These are phyloP conservation scores for Acanthopagrus latus DNA, from an alignment of 2,797 vertebrate genomes.

Conservation along the genomic window DNA sequence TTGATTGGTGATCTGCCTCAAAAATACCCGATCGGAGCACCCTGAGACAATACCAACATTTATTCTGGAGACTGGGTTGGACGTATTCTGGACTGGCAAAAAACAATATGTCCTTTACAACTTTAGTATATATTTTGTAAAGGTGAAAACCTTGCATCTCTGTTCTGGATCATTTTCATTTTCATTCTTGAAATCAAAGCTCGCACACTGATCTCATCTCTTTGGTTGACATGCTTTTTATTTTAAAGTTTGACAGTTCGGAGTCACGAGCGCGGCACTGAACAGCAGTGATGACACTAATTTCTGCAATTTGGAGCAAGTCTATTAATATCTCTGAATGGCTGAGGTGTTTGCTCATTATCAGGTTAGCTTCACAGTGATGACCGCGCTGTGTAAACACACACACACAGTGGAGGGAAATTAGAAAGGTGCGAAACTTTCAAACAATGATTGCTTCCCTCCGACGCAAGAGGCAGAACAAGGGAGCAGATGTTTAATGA, in stretches of 20 bases:
- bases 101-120: not conserved
- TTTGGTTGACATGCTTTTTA: too few relatives aligned
- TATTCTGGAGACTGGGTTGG: too few relatives aligned
- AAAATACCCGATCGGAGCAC: too few relatives aligned
- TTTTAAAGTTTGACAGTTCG: not conserved
- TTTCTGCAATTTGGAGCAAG: constrained; percentile 15
- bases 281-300: not conserved
- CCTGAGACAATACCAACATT: too few relatives aligned
- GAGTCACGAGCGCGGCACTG: not conserved
- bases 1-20: too few relatives aligned
- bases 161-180: not conserved
- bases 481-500: constrained; percentile 76
- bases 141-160: not conserved
- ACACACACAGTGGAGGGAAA: constrained; percentile 27
- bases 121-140: not conserved
- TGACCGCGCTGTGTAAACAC: constrained; percentile 40
- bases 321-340: constrained; percentile 32
- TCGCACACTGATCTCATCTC: too few relatives aligned
- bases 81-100: not conserved
- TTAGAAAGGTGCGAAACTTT: constrained; percentile 63
- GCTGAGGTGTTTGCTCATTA: constrained; percentile 42
- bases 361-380: constrained; percentile 35
- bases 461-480: constrained; percentile 52
- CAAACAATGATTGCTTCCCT: constrained; percentile 54
- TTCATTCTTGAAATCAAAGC: not conserved